Base-by-base conservation (phyloP, 2,113 vertebrate genomes). In the Pavo muticus region DNA sequence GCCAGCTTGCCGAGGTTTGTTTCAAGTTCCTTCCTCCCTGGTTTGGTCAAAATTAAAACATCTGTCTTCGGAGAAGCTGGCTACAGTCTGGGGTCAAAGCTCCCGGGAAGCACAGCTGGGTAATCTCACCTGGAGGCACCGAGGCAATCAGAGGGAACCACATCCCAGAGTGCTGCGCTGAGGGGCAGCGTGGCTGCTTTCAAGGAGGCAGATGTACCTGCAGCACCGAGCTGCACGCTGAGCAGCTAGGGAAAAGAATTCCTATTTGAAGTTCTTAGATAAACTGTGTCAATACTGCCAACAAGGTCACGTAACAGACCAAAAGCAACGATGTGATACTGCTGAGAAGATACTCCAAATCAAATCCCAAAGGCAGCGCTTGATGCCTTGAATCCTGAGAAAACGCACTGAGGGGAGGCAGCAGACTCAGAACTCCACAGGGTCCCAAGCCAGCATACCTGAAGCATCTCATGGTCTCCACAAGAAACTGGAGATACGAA, bases 321-420 rank as follows among this genome's bases (percentile, higher is more conserved):
- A 25, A 63, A 70, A 89, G 40, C 70, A 84, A 70, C 0, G 0
- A 59, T 0, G 3, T 3, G 3, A 59, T 2, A 48, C 3, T n/a
- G 50, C 21, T 74, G 39, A 54, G 39, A 11, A 44, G 57, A 52
- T 85, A 79, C 23, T 32, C 15, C 10, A 73, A 80, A 79, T 29
- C 30, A 67, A 3, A 14, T 5, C 11, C 10, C 8, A 84, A 4
- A 60, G 11, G 27, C 32, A 64, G 44, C 24, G 44, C 61, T 48
- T 60, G 35, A 45, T 84, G 57, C 47, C 54, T 54, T n/a, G 35
- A 45, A 70, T 74, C 59, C 21, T 69, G 23, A 65, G n/a, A 39
- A 65, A 64, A 30, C 56, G 35, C 32, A 27, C 10, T 35, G 32
- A 64, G 11, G 73, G 54, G 37, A 39, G 7, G 40, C 14, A 63